A percentile compares a stretch with the other conserved stretches of the same genome.
These are phyloP conservation scores for Meiosimyza decipiens DNA, from an alignment of 2,888 invertebrate species.

Conservation along the genomic window DNA sequence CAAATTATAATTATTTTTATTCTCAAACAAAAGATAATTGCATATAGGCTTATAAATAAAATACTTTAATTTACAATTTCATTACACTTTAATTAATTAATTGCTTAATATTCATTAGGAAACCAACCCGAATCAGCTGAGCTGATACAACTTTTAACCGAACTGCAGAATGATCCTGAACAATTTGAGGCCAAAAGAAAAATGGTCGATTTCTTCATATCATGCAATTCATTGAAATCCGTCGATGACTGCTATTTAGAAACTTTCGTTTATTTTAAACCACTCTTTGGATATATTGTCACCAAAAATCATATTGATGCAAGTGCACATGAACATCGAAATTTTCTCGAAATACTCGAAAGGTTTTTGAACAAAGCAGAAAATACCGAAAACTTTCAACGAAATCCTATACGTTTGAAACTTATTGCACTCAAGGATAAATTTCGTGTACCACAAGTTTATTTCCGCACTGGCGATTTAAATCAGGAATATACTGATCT, in stretches of 20 bases:
- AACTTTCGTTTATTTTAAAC: slow-evolving; percentile 61
- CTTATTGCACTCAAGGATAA: slow-evolving; percentile 53
- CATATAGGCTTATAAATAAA: not conserved
- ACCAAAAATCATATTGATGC: slow-evolving; percentile 53
- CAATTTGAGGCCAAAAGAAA: slow-evolving; percentile 63
- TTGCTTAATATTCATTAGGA: slow-evolving; percentile 48
- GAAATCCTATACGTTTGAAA: slow-evolving; percentile 50
- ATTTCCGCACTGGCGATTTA: slow-evolving; percentile 54
- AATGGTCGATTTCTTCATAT: slow-evolving; percentile 60
- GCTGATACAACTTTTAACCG: slow-evolving; percentile 55
- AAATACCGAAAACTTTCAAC: slow-evolving; percentile 45
- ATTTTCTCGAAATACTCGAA: slow-evolving; percentile 52
- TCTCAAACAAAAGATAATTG: no score
- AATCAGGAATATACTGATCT: slow-evolving; percentile 56
- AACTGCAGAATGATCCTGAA: slow-evolving; percentile 55
- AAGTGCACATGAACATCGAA: slow-evolving; percentile 52
- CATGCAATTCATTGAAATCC: slow-evolving; percentile 56
- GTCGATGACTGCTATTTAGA: slow-evolving; percentile 63
- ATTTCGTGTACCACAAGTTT: slow-evolving; percentile 52
- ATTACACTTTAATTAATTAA: not conserved
- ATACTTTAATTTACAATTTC: not conserved
- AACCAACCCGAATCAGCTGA: slow-evolving; percentile 54
- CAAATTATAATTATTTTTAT: no score
- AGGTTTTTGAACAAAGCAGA: slow-evolving; percentile 51
- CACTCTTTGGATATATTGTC: slow-evolving; percentile 61